A percentile compares a stretch with the other conserved stretches of the same genome.
Evolutionary conservation across 1,140 invertebrate genomes (phyloP).

Genomic region (Druon quercuslanigerum): DNA sequence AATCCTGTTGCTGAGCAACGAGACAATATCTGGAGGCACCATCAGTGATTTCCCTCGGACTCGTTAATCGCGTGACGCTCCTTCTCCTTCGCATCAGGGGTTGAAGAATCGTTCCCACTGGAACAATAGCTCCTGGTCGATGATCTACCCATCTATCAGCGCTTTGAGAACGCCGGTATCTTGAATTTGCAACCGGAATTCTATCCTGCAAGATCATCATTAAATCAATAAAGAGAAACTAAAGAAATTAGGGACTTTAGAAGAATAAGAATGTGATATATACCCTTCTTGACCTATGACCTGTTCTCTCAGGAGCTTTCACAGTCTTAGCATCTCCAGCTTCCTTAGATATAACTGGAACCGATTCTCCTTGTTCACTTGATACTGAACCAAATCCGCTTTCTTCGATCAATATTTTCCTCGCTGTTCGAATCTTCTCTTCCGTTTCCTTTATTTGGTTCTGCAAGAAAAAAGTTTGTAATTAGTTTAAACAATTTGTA

Average conservation of each 20-base stretch:
- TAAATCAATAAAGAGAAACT: not conserved
- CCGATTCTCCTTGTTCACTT: constrained; percentile 52
- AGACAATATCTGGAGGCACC: constrained; percentile 91
- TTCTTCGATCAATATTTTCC: constrained; percentile 73
- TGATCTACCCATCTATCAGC: constrained; percentile 95
- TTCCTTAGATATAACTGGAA: constrained; percentile 23
- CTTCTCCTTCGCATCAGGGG: constrained; percentile 88
- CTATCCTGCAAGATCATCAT: constrained; percentile 53
- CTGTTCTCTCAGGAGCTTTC: not conserved
- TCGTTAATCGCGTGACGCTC: constrained; percentile 87
- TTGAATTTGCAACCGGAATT: constrained; percentile 81
- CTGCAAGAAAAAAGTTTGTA: constrained; percentile 49
- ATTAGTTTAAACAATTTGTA: constrained; percentile 32
- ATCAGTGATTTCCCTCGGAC: constrained; percentile 75
- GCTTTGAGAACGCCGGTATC: constrained; percentile 87
- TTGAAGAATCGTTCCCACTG: constrained; percentile 90
- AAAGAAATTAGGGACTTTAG: too few relatives aligned
- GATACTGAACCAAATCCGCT: constrained; percentile 50
- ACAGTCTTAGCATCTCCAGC: constrained; percentile 39
- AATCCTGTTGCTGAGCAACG: constrained; percentile 92
- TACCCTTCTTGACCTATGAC: constrained; percentile 4
- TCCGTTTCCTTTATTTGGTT: constrained; percentile 76
- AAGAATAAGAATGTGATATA: not conserved
- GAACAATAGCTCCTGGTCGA: constrained; percentile 82
- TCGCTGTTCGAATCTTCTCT: constrained; percentile 73